Percentiles rank a stretch among this genome's conserved stretches.
Conservation (phyloP, 2,888 invertebrate genomes). For the Drosophila nigritarsus region DNA sequence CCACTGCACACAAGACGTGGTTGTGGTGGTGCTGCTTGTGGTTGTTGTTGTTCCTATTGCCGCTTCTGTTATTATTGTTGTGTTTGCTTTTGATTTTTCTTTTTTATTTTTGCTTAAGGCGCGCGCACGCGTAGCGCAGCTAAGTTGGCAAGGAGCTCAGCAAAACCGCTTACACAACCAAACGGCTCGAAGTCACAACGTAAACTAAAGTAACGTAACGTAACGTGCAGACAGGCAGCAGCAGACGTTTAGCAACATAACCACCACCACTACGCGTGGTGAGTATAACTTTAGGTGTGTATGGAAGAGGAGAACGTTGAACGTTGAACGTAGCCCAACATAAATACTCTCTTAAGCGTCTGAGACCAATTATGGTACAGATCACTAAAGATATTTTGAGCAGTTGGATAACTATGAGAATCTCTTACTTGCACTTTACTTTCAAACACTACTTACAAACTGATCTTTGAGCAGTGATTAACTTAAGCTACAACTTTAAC, state of each 20-base stretch:
- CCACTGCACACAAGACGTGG: conserved; percentile 46
- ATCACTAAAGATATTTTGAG: neutral
- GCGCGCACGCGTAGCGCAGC: conserved; percentile 69
- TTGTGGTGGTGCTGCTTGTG: conserved; percentile 1
- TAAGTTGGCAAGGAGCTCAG: conserved; percentile 11
- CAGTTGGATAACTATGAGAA: neutral
- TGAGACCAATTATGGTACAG: neutral
- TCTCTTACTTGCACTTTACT: neutral
- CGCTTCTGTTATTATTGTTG: conserved; percentile 27
- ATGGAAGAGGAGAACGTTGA: conserved; percentile 7
- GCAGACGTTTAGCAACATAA: conserved; percentile 24
- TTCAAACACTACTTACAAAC: neutral
- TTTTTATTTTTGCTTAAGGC: conserved; percentile 40
- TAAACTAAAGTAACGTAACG: conserved; percentile 54
- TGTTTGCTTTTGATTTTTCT: conserved; percentile 38
- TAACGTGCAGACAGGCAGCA: neutral
- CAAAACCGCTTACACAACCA: conserved; percentile 56
- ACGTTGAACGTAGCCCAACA: conserved; percentile 3
- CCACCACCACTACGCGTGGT: conserved; percentile 34
- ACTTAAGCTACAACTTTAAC: neutral
- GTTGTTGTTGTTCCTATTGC: conserved; percentile 11
- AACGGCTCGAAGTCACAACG: conserved; percentile 65
- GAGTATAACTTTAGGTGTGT: conserved; percentile 33
- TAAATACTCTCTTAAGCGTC: conserved; percentile 15
- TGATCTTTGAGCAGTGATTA: neutral